Evolutionary conservation across 2,888 invertebrate genomes (phyloP), one percentile per base, ranked within the genome.

Genomic region (Congeria kusceri): DNA sequence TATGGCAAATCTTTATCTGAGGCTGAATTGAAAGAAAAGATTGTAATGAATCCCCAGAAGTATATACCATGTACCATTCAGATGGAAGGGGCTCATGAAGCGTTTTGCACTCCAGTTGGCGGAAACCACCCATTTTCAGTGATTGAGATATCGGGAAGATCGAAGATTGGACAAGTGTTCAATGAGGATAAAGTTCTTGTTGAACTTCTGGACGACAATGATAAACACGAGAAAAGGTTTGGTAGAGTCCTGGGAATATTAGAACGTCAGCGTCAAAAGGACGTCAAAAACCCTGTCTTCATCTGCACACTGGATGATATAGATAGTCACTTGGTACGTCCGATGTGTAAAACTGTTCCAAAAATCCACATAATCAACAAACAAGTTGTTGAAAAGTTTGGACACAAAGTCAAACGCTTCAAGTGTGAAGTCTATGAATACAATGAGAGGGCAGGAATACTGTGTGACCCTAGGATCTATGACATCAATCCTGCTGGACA

Each of bases 141-240:
- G 11, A 86, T 87, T 28, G 83, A 86, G 68, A 86, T 87, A 32
- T 80, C 77, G 28, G 87, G 87, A 9, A 39, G 87, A 29, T 75
- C 82, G 28, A 86, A 85, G 68, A 80, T 83, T 59, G 86, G 86
- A 27, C 80, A 84, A 56, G 74, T 70, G 20, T 87, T 82, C 63
- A 83, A 69, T 56, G 84, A 82, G 46, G 87, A 87, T 63, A 80
- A 80, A 67, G 87, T 86, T 29, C 75, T 86, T 3, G 87, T 87
- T 3, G 74, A 86, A 77, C 64, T 87, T 18, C 57, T 85, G 1
- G 75, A 72, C 27, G 28, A 46, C 49, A 58, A 73, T 23, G 65
- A 69, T 9, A 27, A 62, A 27, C 62, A 64, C 20, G 72, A 72
- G 15, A 72, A 73, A 28, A n/a, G 61, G 49, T 69, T 63, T 28